Evolutionary conservation across 2,113 vertebrate genomes (phyloP).

Genomic region (Falco punctatus): DNA sequence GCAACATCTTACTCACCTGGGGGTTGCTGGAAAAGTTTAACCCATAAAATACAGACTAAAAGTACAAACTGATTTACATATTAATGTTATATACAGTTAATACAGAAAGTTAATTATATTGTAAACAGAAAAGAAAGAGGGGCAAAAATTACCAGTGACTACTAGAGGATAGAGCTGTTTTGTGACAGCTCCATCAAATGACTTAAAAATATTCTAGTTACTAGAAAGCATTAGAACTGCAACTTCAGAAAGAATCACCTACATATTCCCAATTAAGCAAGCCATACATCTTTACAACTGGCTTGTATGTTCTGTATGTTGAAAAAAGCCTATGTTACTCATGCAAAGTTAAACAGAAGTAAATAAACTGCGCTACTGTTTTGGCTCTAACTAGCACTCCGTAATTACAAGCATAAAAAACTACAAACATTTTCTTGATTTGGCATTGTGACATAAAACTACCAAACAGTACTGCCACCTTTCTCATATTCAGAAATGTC

Average conservation of each 20-base stretch:
- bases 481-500: too few relatives aligned
- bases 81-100: neutral
- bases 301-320: too few relatives aligned
- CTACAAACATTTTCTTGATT: too few relatives aligned
- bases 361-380: neutral
- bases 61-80: neutral
- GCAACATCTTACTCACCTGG: neutral
- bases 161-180: neutral
- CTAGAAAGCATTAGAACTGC: neutral
- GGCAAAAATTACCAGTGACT: neutral
- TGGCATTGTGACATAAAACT: fast-evolving
- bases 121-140: neutral
- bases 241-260: neutral
- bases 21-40: neutral
- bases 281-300: neutral
- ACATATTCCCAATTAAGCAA: neutral
- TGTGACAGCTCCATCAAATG: neutral
- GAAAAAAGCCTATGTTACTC: neutral
- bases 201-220: neutral
- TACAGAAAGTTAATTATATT: neutral
- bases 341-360: neutral
- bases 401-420: neutral
- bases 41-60: neutral
- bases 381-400: neutral
- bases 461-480: neutral